phyloP scores from a whole-genome alignment of 2,797 vertebrate species.

The Hypotaenidia philippensis region DNA sequence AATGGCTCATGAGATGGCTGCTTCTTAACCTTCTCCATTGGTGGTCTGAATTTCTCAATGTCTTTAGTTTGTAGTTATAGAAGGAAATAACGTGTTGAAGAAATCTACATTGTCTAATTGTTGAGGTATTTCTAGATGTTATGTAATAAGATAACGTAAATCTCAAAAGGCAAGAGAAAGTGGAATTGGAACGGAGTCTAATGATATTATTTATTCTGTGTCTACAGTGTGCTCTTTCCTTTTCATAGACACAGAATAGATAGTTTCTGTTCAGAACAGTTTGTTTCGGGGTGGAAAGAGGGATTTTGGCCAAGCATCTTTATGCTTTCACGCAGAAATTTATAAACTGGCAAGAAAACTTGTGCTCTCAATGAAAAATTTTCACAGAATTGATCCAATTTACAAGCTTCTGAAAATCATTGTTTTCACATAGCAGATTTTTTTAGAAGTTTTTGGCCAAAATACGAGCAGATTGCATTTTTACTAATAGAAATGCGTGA shows the following conservation, averaged over 20 bases:
- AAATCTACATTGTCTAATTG: not conserved
- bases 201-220: slow-evolving; percentile 9
- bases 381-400: slow-evolving; percentile 38
- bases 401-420: slow-evolving; percentile 48
- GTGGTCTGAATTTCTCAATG: not conserved
- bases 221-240: slow-evolving; percentile 13
- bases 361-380: not conserved
- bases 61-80: not conserved
- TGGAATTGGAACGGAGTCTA: not conserved
- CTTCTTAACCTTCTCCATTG: not conserved
- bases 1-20: not conserved
- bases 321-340: slow-evolving; percentile 40
- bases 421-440: slow-evolving; percentile 57
- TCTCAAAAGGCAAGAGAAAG: not conserved
- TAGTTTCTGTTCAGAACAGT: slow-evolving; percentile 63
- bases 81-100: not conserved
- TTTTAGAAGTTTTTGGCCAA: slow-evolving; percentile 29
- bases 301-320: slow-evolving; percentile 57
- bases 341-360: slow-evolving; percentile 43
- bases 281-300: slow-evolving; percentile 42
- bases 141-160: not conserved
- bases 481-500: slow-evolving; percentile 5
- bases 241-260: slow-evolving; percentile 39
- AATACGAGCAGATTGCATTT: slow-evolving; percentile 61
- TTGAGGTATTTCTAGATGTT: not conserved